These are phyloP conservation scores for Jaculus jaculus DNA, from an alignment of 2,113 vertebrate genomes.

Conservation along the genomic window DNA sequence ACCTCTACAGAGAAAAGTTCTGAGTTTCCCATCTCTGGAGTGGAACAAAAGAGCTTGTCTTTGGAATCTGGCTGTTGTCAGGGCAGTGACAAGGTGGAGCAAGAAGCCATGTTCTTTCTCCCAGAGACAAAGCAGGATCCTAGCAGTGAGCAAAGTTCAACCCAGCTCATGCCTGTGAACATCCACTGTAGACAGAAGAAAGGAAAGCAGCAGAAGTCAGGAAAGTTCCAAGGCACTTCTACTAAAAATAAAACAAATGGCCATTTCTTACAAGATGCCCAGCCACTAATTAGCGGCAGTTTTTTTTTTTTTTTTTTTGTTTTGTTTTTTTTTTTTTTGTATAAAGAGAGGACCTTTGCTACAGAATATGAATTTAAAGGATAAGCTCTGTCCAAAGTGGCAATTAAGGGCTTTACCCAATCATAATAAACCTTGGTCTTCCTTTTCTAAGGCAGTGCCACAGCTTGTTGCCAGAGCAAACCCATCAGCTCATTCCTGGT, in stretches of 20 bases:
- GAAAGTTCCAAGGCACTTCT: conserved; percentile 69
- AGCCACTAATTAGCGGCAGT: conserved; percentile 73
- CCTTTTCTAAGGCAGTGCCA: conserved; percentile 53
- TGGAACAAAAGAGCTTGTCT: background rate
- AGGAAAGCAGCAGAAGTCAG: conserved; percentile 57
- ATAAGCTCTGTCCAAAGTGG: conserved; percentile 70
- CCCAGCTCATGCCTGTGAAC: conserved; percentile 22
- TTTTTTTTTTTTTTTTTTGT: background rate
- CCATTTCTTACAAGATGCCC: conserved; percentile 69
- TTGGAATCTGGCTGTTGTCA: background rate
- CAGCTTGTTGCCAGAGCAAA: conserved; percentile 78
- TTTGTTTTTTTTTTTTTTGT: background rate
- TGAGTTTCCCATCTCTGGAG: background rate
- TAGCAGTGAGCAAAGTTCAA: background rate
- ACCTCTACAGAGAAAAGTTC: background rate
- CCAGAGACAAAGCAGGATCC: background rate
- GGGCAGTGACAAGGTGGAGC: background rate
- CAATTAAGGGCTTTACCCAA: conserved; percentile 75
- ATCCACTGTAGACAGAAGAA: conserved; percentile 31
- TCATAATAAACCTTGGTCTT: conserved; percentile 77
- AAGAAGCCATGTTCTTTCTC: background rate
- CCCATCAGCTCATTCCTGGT: conserved; percentile 74
- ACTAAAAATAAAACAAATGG: conserved; percentile 76
- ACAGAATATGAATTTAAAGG: conserved; percentile 70
- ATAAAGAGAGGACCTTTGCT: conserved; percentile 63